Evolutionary conservation across 2,888 invertebrate species (phyloP).

Genomic region (Tetranychus piercei): DNA sequence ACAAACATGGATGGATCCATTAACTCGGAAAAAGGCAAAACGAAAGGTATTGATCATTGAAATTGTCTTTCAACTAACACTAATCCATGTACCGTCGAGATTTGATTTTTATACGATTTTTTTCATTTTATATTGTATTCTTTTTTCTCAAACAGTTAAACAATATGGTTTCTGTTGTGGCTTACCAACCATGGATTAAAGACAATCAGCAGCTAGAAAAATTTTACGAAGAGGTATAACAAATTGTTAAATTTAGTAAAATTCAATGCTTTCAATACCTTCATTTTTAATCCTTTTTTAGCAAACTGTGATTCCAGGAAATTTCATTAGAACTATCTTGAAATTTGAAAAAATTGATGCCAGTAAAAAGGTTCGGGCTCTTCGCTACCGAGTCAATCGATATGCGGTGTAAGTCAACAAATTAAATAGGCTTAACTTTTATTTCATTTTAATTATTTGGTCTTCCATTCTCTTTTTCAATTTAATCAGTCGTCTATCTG

Average conservation of each 20-base stretch:
- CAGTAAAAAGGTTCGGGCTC: background rate
- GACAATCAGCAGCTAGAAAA: conserved; percentile 12
- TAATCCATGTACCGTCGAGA: background rate
- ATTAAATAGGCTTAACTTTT: background rate
- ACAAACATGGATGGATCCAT: conserved; percentile 22
- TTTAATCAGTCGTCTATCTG: background rate
- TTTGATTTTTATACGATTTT: background rate
- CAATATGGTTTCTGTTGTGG: conserved; percentile 19
- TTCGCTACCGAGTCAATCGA: conserved; percentile 8
- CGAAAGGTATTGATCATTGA: conserved; percentile 18
- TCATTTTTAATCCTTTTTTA: background rate
- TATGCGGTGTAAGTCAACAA: conserved; percentile 6
- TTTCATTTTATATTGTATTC: background rate
- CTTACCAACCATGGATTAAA: conserved; percentile 21
- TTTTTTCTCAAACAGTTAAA: conserved; percentile 16
- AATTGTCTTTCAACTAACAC: background rate
- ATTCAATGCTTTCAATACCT: background rate
- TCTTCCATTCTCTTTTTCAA: background rate
- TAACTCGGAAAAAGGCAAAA: conserved; percentile 16
- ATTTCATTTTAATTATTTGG: background rate
- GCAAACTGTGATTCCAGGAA: background rate
- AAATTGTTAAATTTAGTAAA: background rate
- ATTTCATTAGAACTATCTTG: background rate
- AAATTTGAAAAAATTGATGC: conserved; percentile 8
- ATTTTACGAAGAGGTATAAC: background rate